These are phyloP conservation scores for Prenolepis imparis DNA, from an alignment of 2,888 invertebrate species.

Conservation along the genomic window DNA sequence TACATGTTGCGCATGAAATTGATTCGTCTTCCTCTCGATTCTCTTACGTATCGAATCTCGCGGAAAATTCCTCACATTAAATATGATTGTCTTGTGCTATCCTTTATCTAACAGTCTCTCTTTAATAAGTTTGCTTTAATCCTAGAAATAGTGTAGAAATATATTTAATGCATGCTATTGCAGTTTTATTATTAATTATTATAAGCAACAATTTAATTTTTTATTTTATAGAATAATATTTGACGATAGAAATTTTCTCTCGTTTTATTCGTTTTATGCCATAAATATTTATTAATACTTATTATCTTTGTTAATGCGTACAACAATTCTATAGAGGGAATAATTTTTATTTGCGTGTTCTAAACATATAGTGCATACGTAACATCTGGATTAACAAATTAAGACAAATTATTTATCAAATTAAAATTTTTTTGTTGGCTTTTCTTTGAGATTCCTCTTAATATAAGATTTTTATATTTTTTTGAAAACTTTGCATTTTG, in stretches of 20 bases:
- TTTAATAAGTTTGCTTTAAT: neutral
- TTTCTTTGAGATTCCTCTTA: neutral
- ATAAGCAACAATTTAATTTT: neutral
- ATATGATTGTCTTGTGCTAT: neutral
- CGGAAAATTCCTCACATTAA: neutral
- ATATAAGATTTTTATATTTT: neutral
- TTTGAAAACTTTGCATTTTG: neutral
- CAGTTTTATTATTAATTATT: neutral
- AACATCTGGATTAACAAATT: neutral
- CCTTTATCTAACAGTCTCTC: neutral
- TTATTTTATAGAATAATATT: neutral
- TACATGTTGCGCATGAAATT: slow-evolving; percentile 75
- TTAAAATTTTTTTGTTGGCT: neutral
- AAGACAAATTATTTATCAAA: neutral
- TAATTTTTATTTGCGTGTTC: neutral
- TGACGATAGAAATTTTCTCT: neutral
- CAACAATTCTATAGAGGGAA: neutral
- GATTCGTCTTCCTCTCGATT: slow-evolving; percentile 76
- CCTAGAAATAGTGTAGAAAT: neutral
- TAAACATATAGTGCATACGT: too few species aligned
- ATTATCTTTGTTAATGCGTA: neutral
- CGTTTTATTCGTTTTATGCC: neutral
- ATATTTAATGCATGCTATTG: neutral
- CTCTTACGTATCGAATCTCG: slow-evolving; percentile 42
- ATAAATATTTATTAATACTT: neutral